Evolutionary conservation across 2,797 vertebrate species (phyloP), one percentile per base, ranked within the genome.

Genomic region (Apogon talboti): DNA sequence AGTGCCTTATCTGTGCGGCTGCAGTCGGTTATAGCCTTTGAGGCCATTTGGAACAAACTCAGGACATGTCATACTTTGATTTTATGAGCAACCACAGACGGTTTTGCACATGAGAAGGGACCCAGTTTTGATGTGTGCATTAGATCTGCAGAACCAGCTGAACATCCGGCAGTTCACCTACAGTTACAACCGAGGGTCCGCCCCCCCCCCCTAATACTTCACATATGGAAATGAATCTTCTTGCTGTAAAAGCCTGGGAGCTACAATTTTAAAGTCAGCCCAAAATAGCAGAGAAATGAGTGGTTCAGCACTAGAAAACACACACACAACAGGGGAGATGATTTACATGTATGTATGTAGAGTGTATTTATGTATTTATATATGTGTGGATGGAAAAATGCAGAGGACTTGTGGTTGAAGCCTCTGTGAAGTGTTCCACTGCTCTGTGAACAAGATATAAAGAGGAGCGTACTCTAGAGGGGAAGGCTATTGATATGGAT

Each of bases 231-330:
- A 63, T 52, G 7, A 64, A 64, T 52, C 50, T 50, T 74, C 37
- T 49, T 62, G 54, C 61, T 43, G 73, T 67, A 80, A 63, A 67
- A 35, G 65, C 48, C 76, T 33, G 47, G 55, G 24, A 64, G 76
- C 71, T 30, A 30, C 57, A 57, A 57, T 81, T 79, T 67, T 72
- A 46, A 70, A 62, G 58, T 71, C 60, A 65, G 70, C 70, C 56
- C 66, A 74, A 85, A 86, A 85, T 77, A 82, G 77, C 66, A 55
- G 78, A 83, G 62, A 65, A 21, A 65, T 67, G 43, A 63, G 45
- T 7, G 49, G 46, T 54, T 54, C 44, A 18, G 64, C 49, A 2
- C 0, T 76, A 21, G 45, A 57, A 53, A 52, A 71, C 9, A 66
- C 64, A 60, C 16, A n/a, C 66, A 35, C 9, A 21, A 2, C 48